These are phyloP conservation scores for Smutsia gigantea DNA, from an alignment of 2,797 vertebrate species.

Conservation along the genomic window DNA sequence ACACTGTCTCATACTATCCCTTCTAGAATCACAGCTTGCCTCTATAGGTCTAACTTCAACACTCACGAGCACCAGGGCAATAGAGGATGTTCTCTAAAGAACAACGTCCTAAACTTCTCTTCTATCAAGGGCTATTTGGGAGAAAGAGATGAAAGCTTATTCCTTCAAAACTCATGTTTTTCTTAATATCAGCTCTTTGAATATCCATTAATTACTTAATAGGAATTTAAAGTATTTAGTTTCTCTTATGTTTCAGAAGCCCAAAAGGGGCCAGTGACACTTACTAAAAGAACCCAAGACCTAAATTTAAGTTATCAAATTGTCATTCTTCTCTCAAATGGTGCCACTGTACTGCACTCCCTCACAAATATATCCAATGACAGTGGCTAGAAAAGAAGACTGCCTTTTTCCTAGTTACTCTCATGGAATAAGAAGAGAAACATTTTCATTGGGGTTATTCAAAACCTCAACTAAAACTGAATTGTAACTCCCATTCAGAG, in stretches of 20 bases:
- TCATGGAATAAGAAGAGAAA: not conserved
- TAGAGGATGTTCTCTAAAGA: not conserved
- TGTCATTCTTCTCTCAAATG: not conserved
- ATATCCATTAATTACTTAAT: not conserved
- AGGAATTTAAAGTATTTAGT: not conserved
- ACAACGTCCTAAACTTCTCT: not conserved
- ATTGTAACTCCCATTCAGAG: constrained; percentile 8
- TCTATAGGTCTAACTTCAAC: not conserved
- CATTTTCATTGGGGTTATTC: not conserved
- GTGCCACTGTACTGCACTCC: not conserved
- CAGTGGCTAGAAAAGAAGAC: not conserved
- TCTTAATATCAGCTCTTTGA: not conserved
- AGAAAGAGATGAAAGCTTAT: not conserved
- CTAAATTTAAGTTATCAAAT: not conserved
- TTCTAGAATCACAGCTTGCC: not conserved
- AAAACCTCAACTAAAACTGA: constrained; percentile 43
- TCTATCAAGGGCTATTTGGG: not conserved
- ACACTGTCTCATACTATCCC: not conserved
- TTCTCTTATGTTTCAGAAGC: not conserved
- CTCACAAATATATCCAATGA: not conserved
- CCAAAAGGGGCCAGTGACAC: not conserved
- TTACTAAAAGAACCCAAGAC: not conserved
- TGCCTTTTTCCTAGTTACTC: not conserved
- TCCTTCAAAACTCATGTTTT: not conserved
- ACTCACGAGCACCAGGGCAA: not conserved